Evolutionary conservation across 2,888 invertebrate species (phyloP).

Genomic region (Sinelater perroti): DNA sequence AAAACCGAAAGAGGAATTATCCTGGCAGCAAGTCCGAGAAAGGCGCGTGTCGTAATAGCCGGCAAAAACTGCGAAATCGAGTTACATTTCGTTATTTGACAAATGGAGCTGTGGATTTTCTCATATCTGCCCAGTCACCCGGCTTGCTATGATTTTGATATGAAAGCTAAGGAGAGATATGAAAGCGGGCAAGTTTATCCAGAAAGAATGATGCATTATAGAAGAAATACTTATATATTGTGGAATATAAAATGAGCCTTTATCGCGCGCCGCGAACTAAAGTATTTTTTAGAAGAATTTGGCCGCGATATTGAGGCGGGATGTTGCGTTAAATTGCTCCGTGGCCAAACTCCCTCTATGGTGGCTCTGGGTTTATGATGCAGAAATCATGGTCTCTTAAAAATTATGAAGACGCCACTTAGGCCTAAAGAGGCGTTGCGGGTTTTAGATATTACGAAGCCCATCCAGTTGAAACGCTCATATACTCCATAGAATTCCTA

Average conservation of each 20-base stretch:
- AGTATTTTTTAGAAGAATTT: slow-evolving; percentile 5
- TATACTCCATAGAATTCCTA: too few species aligned
- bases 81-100: slow-evolving; percentile 44
- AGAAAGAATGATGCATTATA: slow-evolving; percentile 44
- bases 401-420: too few species aligned
- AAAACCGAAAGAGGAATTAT: too few species aligned
- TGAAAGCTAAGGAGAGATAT: slow-evolving; percentile 44
- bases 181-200: slow-evolving; percentile 42
- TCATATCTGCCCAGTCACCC: slow-evolving; percentile 43
- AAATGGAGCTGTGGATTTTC: slow-evolving; percentile 46
- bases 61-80: slow-evolving; percentile 34
- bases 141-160: slow-evolving; percentile 45
- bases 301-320: neutral
- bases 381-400: too few species aligned
- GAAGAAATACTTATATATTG: slow-evolving; percentile 40
- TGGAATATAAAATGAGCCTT: slow-evolving; percentile 40
- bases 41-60: too few species aligned
- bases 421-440: too few species aligned
- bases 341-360: too few species aligned
- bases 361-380: too few species aligned
- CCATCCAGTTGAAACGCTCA: too few species aligned
- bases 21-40: too few species aligned
- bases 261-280: slow-evolving; percentile 25
- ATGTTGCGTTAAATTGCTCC: neutral
- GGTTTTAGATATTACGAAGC: too few species aligned